Base-by-base conservation (phyloP, 2,113 vertebrate genomes). In the Silurus meridionalis region DNA sequence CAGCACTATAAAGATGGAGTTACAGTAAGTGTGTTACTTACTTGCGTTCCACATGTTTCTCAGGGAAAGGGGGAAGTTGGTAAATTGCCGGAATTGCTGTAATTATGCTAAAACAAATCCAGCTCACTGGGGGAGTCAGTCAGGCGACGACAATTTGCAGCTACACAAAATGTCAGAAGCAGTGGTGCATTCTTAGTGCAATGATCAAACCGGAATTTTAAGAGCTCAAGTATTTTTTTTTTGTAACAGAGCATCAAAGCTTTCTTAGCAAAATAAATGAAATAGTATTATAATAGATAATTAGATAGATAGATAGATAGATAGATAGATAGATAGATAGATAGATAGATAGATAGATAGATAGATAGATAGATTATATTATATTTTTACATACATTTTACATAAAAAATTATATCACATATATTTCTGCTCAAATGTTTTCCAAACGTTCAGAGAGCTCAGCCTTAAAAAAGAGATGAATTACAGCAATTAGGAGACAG, bases 71-170 rank as follows among this genome's bases (percentile, higher is more conserved):
- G 53, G n/a, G 60, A n/a, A 67, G 81, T 63, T 67, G 64, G 64
- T 61, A 17, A 83, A 48, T 75, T 83, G 37, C 61, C 63, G 53
- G 74, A 88, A 77, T 83, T 4, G 82, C 82, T 61, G 71, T 75
- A 82, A 87, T 84, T 77, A 85, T 53, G 53, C 64, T 78, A 46
- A 79, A 87, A 80, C 58, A 25, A 53, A 67, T 71, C 74, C 23
- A 64, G 85, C 80, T 85, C 64, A 87, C 85, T 85, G 63, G 58
- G 74, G 46, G 37, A 37, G 80, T 83, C 74, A 89, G 63, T 87
- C 85, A 85, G 82, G 77, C 71, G 50, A 77, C 60, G 75, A 75
- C 74, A 66, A 90, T 78, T 84, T 88, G 75, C 58, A 86, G 46
- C 75, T 84, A 85, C 21, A 74, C 48, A 63, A 83, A 80, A 80